Evolutionary conservation across 2,797 vertebrate species (phyloP), one percentile per base, ranked within the genome.

Genomic region (Sebastiscus tertius): DNA sequence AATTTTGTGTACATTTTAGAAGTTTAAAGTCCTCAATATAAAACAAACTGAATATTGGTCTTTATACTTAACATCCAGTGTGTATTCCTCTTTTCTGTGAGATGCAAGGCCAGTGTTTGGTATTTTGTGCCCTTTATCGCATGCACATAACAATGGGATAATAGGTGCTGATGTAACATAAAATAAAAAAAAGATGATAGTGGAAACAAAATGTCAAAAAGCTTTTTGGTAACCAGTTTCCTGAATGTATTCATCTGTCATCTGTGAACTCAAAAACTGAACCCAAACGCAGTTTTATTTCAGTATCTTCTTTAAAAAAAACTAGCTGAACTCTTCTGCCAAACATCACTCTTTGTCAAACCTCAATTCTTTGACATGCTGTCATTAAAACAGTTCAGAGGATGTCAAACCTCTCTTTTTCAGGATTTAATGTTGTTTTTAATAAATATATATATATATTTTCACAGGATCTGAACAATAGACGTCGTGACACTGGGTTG

Each of bases 401-500:
- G 31, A 84, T 74, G 70, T 55, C 56, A 58, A 75, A 79, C 81
- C 58, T 80, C 10, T 18, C 29, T 18, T 86, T 86, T 80, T 66
- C 63, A 80, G 71, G 62, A 77, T 81, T 88, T 67, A 75, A 71
- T 84, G 79, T 86, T 24, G 39, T 72, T 75, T 69, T 68, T 46
- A 20, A 52, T 52, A 52, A 20, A 52, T 52, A 52, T 52, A 52
- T 52, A 52, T 52, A 52, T 29, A 46, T 68, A 70, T 74, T 29
- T 79, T 69, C 73, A 49, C 36, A 73, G 66, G 62, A 85, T 84
- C 81, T 69, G 83, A 93, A 93, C 90, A 95, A 92, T 89, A 91
- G 85, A 92, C 74, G 88, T 68, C 83, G 83, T 92, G 86, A 88
- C 84, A 93, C 87, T 87, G 79, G 91, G 90, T 88, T 93, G 88